Evolutionary conservation across 2,113 vertebrate species (phyloP).

Genomic region (Callorhinus ursinus): DNA sequence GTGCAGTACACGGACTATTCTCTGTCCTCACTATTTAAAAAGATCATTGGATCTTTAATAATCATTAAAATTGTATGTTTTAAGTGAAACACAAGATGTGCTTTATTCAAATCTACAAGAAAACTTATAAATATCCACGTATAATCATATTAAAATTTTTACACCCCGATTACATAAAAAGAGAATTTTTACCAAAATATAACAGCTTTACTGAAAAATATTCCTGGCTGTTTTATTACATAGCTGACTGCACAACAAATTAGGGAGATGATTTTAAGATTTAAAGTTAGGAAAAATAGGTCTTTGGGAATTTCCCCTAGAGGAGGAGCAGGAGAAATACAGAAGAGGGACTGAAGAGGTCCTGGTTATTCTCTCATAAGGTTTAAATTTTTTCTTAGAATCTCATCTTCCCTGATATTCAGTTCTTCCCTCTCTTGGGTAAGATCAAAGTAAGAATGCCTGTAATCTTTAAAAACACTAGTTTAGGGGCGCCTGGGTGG

Average conservation of each 20-base stretch:
- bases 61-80: neutral
- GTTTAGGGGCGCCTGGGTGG: neutral
- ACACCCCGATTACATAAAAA: neutral
- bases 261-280: neutral
- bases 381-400: neutral
- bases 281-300: neutral
- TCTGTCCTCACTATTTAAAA: conserved; percentile 9
- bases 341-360: neutral
- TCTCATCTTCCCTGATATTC: neutral
- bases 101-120: neutral
- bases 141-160: neutral
- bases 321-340: neutral
- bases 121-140: neutral
- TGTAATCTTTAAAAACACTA: neutral
- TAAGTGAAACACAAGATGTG: neutral
- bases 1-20: neutral
- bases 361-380: neutral
- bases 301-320: neutral
- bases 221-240: neutral
- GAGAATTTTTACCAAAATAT: neutral
- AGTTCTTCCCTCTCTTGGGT: neutral
- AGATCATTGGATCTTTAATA: neutral
- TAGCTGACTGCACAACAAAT: neutral
- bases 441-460: neutral
- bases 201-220: neutral